A percentile compares a stretch with the other conserved stretches of the same genome.
Conservation (phyloP, 1,140 invertebrate genomes). For the Pseudomyrmex flavicornis region DNA sequence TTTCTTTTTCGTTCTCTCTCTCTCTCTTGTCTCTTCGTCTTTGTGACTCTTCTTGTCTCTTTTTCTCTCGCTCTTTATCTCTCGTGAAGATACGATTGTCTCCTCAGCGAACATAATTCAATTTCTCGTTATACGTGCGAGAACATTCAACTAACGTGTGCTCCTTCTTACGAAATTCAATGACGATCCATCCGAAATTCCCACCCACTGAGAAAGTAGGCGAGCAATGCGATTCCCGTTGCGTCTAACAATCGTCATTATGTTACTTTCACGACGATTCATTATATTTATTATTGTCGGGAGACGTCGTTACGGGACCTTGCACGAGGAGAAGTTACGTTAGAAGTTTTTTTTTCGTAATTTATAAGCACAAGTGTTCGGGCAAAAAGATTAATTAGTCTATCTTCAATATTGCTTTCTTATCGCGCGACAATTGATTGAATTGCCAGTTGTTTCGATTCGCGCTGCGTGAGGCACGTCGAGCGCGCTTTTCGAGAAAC, state of each 20-base stretch:
- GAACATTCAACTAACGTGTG: background rate
- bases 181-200: slow-evolving; percentile 14
- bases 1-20: too few relatives aligned
- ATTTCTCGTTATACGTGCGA: slow-evolving; percentile 26
- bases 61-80: background rate
- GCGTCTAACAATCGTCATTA: background rate
- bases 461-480: background rate
- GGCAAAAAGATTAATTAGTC: background rate
- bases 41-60: background rate
- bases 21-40: background rate
- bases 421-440: background rate
- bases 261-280: slow-evolving; percentile 11
- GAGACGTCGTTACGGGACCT: background rate
- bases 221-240: slow-evolving; percentile 19
- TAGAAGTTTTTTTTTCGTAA: background rate
- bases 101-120: slow-evolving; percentile 27
- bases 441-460: slow-evolving; percentile 1
- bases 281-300: slow-evolving; percentile 18
- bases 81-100: background rate
- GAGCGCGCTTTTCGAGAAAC: background rate
- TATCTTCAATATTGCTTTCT: background rate
- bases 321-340: background rate
- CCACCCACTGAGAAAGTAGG: background rate
- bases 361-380: background rate
- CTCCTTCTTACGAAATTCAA: slow-evolving; percentile 13